phyloP scores from a whole-genome alignment of 2,797 vertebrate species.

The Florisuga fusca region DNA sequence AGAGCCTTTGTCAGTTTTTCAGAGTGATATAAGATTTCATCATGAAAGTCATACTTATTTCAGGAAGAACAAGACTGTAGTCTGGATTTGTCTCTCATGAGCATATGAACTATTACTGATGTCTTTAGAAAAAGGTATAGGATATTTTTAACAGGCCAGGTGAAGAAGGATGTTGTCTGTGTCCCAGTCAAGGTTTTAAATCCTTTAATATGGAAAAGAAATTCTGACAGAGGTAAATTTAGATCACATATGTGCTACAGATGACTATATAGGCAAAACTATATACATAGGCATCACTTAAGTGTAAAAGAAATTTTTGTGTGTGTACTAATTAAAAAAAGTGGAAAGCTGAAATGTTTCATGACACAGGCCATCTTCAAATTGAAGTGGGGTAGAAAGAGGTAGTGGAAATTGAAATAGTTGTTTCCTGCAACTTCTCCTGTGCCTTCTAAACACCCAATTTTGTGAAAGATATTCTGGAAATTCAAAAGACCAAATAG shows the following conservation, averaged over 20 bases:
- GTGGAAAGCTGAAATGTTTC: background rate
- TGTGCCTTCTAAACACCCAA: background rate
- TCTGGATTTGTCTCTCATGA: background rate
- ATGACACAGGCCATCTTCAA: background rate
- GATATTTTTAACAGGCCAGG: background rate
- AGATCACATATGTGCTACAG: background rate
- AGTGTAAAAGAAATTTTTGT: too few species aligned
- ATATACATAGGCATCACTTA: background rate
- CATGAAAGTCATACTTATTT: background rate
- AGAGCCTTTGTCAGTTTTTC: background rate
- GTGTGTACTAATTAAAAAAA: background rate
- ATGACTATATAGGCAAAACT: background rate
- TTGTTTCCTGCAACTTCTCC: background rate
- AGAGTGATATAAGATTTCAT: background rate
- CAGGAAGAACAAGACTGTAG: background rate
- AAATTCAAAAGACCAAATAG: background rate
- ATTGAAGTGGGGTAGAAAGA: background rate
- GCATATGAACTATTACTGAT: background rate
- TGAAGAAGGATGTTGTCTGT: background rate
- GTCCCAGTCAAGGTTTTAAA: background rate
- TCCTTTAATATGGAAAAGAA: background rate
- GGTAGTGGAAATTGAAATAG: fast-evolving
- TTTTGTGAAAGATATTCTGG: background rate
- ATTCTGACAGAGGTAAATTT: background rate
- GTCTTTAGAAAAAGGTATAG: background rate